A percentile compares a stretch with the other conserved stretches of the same genome.
Evolutionary conservation across 2,888 invertebrate species (phyloP).

Genomic region (Entomobrya proxima): DNA sequence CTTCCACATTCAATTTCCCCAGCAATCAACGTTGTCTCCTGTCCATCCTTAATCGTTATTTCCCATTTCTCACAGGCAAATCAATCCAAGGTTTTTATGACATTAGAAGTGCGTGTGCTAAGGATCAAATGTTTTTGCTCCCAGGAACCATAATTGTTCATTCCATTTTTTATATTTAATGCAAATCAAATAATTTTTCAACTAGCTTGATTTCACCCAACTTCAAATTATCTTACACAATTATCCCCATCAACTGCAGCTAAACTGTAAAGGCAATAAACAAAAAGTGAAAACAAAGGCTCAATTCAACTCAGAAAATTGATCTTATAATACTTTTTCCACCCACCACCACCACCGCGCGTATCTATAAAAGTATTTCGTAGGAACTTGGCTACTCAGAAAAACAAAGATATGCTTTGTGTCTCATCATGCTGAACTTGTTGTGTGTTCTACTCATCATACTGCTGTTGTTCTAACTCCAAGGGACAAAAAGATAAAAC

Average conservation of each 20-base stretch:
- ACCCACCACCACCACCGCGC: constrained; percentile 41
- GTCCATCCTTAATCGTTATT: neutral
- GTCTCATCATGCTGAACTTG: constrained; percentile 57
- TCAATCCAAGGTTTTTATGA: neutral
- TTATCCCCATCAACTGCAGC: too few relatives aligned
- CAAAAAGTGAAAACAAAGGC: neutral
- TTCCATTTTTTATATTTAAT: too few relatives aligned
- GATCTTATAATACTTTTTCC: neutral
- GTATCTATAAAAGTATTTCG: neutral
- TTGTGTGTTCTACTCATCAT: constrained; percentile 68
- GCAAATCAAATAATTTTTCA: too few relatives aligned
- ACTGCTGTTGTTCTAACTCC: constrained; percentile 25
- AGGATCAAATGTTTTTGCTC: too few relatives aligned
- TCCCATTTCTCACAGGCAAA: neutral
- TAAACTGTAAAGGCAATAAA: too few relatives aligned
- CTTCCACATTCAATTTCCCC: constrained; percentile 37
- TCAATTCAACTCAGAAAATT: neutral
- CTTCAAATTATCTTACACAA: too few relatives aligned
- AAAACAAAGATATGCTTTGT: constrained; percentile 41
- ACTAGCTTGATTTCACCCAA: too few relatives aligned
- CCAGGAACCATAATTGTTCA: too few relatives aligned
- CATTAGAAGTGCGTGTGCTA: too few relatives aligned
- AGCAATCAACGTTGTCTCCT: neutral
- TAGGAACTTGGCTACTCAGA: constrained; percentile 16
- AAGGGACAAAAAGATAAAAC: constrained; percentile 61